Conservation (phyloP, 2,797 vertebrate species). For the Gorsachius magnificus region DNA sequence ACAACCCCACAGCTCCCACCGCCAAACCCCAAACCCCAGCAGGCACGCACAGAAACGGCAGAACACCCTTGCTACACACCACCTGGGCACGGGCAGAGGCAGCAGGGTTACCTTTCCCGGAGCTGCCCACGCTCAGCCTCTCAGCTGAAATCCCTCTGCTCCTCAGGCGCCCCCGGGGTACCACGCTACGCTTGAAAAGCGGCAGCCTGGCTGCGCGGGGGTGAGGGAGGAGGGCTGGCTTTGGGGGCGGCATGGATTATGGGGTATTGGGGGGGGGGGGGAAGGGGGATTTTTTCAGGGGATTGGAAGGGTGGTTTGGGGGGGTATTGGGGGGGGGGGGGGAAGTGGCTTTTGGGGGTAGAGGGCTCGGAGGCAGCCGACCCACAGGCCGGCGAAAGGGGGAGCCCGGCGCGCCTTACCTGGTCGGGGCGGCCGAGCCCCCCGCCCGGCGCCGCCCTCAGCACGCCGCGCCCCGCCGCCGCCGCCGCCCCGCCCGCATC, state of each 20-base stretch:
- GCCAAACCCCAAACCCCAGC: not conserved
- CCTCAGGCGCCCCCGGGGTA: not conserved
- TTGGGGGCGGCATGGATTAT: not conserved
- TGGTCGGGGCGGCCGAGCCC: slow-evolving; percentile 7
- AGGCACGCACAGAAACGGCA: not conserved
- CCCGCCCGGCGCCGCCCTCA: not conserved
- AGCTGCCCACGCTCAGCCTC: not conserved
- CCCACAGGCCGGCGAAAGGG: not conserved
- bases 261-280: too few relatives aligned
- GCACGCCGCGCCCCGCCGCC: not conserved
- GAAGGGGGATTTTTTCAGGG: too few relatives aligned
- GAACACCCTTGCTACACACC: not conserved
- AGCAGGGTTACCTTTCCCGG: not conserved
- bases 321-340: too few relatives aligned
- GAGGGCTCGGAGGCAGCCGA: not conserved
- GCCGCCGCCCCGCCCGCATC: not conserved
- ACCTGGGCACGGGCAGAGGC: not conserved
- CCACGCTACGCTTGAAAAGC: not conserved
- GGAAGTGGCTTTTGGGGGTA: not conserved
- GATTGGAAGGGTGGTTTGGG: not conserved
- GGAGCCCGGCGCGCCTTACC: not conserved
- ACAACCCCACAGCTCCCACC: not conserved
- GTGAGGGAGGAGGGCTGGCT: not conserved
- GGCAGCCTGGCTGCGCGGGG: not conserved
- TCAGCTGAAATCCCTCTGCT: not conserved